phyloP scores from a whole-genome alignment of 2,113 vertebrate species.

The Cololabis saira region DNA sequence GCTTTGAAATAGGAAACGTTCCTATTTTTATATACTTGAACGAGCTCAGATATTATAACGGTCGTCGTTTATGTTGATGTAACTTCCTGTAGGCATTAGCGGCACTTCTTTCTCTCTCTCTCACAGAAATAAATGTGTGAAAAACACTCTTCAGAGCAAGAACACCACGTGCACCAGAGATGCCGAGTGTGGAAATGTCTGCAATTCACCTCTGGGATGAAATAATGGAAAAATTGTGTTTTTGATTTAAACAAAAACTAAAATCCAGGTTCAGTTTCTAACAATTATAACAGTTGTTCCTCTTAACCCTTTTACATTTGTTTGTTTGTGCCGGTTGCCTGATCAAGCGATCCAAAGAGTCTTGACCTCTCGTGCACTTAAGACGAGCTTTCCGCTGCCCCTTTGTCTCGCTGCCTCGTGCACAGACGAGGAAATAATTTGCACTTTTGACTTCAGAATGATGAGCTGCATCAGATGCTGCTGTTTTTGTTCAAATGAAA shows the following conservation, averaged over 20 bases:
- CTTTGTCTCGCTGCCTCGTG: not conserved
- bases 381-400: not conserved
- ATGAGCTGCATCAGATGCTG: slow-evolving; percentile 1
- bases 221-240: no score
- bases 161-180: no score
- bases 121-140: no score
- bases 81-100: slow-evolving; percentile 5
- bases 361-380: not conserved
- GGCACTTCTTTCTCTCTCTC: not conserved
- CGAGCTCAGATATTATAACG: not conserved
- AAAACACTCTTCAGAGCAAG: no score
- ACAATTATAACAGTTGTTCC: no score
- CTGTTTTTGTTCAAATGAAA: slow-evolving; percentile 8
- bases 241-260: no score
- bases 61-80: not conserved
- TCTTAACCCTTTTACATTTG: no score
- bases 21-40: slow-evolving; percentile 48
- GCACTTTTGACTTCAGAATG: slow-evolving; percentile 12
- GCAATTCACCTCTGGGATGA: no score
- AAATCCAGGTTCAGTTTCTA: no score
- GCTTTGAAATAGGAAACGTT: slow-evolving; percentile 29
- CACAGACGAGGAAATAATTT: slow-evolving; percentile 13
- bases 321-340: no score
- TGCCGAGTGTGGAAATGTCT: no score
- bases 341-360: not conserved